Evolutionary conservation across 1,140 invertebrate species (phyloP), one percentile per base, ranked within the genome.

Genomic region (Bombus pascuorum): DNA sequence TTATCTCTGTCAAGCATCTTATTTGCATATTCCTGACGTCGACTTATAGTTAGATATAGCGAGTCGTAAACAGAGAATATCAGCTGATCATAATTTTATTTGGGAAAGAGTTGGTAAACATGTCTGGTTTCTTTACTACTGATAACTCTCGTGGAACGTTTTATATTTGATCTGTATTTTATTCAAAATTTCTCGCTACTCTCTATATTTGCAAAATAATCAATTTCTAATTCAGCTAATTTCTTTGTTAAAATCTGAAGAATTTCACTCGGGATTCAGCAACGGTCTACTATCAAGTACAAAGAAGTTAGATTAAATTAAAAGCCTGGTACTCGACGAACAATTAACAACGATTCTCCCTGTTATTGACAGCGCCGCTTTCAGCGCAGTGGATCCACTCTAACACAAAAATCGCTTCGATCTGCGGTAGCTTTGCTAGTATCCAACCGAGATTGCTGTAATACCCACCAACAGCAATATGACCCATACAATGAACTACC

Each of bases 401-500:
- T 57, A 25, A 85, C 44, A 59, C 34, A 74, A 83, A 71, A 78
- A 74, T 57, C 62, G 37, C 34, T 53, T 70, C 57, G 44, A 68
- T 47, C 44, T 34, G 39, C 72, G 89, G 32, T 18, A 32, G 32
- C 32, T 73, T 76, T 66, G 72, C 42, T 47, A 81, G 81, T 85
- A 88, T 85, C 70, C 62, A 82, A 65, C 77, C 62, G 76, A 87
- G 85, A 90, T 92, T 92, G 81, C 83, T 83, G 68, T 82, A 89
- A 76, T 75, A n/a, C 57, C 65, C 62, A 83, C 70, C 77, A 70
- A 66, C 76, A 83, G 76, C 90, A 91, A 89, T 92, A 86, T 89
- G 80, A 72, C 28, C 59, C 87, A 83, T 88, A 91, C 84, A 90
- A 91, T 91, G 88, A 92, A 91, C 86, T 91, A 8, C 47, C 83